Percentiles rank a stretch among this genome's conserved stretches.
These are phyloP conservation scores for Budorcas taxicolor DNA, from an alignment of 2,113 vertebrate species.

Conservation along the genomic window DNA sequence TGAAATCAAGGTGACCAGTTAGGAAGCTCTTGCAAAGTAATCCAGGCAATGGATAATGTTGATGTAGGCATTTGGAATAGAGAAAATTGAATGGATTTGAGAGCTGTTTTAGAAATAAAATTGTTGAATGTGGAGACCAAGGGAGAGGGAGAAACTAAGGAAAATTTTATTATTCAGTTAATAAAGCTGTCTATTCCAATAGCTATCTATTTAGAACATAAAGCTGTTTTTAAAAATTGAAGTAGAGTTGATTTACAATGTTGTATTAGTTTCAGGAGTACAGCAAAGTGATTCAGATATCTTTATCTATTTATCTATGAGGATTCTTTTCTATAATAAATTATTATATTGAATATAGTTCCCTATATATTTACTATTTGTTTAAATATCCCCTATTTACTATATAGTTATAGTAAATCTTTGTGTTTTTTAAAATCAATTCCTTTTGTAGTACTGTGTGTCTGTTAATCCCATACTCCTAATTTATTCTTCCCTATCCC, in stretches of 20 bases:
- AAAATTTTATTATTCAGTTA: constrained; percentile 21
- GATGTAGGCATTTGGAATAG: not conserved
- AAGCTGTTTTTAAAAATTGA: not conserved
- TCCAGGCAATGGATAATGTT: not conserved
- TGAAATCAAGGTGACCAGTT: not conserved
- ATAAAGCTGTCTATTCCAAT: not conserved
- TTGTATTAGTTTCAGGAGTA: not conserved
- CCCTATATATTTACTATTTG: not conserved
- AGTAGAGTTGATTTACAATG: not conserved
- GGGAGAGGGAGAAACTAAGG: not conserved
- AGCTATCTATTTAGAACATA: not conserved
- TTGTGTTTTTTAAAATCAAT: not conserved
- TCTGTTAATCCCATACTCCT: not conserved
- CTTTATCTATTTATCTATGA: not conserved
- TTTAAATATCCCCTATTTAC: not conserved
- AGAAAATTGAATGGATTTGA: not conserved
- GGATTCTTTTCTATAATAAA: not conserved
- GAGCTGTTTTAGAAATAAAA: not conserved
- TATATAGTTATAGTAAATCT: not conserved
- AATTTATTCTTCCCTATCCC: not conserved
- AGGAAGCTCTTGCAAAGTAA: not conserved
- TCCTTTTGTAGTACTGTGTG: not conserved
- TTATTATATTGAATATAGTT: not conserved
- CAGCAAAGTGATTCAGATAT: not conserved
- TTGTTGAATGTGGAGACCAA: not conserved